These are phyloP conservation scores for Chaenogobius annularis DNA, from an alignment of 2,113 vertebrate species.

Conservation along the genomic window DNA sequence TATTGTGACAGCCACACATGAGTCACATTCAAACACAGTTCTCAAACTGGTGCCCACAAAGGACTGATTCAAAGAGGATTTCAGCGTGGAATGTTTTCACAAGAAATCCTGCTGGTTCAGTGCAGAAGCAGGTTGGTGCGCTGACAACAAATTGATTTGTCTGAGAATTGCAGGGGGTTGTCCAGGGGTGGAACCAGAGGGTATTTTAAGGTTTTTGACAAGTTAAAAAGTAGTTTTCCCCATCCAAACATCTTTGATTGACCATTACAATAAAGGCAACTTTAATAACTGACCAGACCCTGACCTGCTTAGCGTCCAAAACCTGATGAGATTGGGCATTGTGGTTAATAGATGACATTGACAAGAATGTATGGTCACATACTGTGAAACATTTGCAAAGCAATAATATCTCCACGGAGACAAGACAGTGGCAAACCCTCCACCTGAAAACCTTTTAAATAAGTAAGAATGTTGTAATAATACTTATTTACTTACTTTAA, in stretches of 20 bases:
- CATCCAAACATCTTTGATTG: neutral
- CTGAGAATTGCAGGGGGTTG: neutral
- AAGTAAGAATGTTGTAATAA: too few relatives aligned
- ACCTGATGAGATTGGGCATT: too few relatives aligned
- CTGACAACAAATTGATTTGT: neutral
- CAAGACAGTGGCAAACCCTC: too few relatives aligned
- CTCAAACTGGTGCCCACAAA: neutral
- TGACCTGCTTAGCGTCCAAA: too few relatives aligned
- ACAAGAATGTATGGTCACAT: too few relatives aligned
- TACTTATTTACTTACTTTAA: too few relatives aligned
- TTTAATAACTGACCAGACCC: too few relatives aligned
- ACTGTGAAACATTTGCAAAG: too few relatives aligned
- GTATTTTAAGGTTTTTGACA: neutral
- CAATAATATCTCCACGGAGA: too few relatives aligned
- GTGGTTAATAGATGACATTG: too few relatives aligned
- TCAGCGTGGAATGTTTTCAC: neutral
- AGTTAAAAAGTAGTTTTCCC: neutral
- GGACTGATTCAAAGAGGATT: neutral
- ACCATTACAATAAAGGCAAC: too few relatives aligned
- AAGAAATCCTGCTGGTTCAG: neutral
- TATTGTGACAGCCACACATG: slow-evolving; percentile 8
- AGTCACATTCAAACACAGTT: slow-evolving; percentile 14
- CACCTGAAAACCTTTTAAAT: too few relatives aligned
- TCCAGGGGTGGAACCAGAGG: neutral
- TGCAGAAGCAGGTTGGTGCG: neutral